Base-by-base conservation (phyloP, 2,797 vertebrate species). In the Tachyglossus aculeatus region DNA sequence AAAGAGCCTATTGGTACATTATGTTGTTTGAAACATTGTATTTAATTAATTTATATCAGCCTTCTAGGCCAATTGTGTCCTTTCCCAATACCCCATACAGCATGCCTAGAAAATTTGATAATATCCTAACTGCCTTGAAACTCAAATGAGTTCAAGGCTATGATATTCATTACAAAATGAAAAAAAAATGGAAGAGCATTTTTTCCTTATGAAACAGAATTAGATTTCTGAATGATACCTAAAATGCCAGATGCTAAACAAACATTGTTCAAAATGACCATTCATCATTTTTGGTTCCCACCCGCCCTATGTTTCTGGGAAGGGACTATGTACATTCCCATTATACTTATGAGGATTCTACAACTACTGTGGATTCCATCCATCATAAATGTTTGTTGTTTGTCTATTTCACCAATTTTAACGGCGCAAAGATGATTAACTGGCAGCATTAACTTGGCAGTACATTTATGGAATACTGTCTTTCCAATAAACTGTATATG, bases 401-500 rank as follows among this genome's bases (percentile, higher is more conserved):
- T 77, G 13, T 4, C 45, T 71, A 3, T 19, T 48, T 68, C 5
- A 54, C 12, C 21, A 38, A 13, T 41, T 44, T 53, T 44, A 19
- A 5, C 9, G 25, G n/a, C 44, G 6, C 21, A 64, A 53, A 78
- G 6, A 7, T 21, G 5, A 0, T 18, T 6, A 9, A 16, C 10
- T 63, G 1, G 22, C 12, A 6, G 29, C 19, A 63, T 80, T 76
- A 13, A 54, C 22, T 34, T 60, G 2, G 10, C 0, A 41, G 10
- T 4, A 13, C 45, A 56, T 63, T 73, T 64, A 56, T 4, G 47
- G 38, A 48, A 10, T 40, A 13, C 37, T 29, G 44, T 38, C 54
- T 56, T 68, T 59, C 21, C 29, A 60, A 43, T 32, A 32, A 56
- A 47, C 44, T 25, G 44, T 18, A 47, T 47, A 44, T 47, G 44